Conservation (phyloP, 2,888 invertebrate genomes). For the Coleophora flavipennella region DNA sequence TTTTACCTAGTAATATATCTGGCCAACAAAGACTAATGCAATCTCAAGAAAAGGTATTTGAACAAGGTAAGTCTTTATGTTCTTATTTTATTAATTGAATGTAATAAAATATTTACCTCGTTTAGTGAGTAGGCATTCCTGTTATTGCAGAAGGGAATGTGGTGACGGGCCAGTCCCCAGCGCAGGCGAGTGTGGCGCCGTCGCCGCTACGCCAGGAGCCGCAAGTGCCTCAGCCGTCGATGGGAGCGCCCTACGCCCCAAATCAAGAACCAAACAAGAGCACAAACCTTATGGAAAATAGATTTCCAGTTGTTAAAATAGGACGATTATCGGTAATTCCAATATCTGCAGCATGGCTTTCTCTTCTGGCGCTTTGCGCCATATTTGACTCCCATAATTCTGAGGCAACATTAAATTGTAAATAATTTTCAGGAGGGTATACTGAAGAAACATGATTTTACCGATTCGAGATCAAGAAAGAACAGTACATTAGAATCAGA, state of each 20-base stretch:
- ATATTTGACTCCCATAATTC: too few relatives aligned
- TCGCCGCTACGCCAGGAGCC: conserved; percentile 66
- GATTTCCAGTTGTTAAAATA: conserved; percentile 64
- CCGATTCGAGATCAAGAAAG: conserved; percentile 48
- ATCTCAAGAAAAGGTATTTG: conserved; percentile 53
- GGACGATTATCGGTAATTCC: conserved; percentile 61
- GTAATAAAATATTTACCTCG: background rate
- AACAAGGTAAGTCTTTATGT: conserved; percentile 40
- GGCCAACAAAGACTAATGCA: conserved; percentile 52
- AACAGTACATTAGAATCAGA: conserved; percentile 61
- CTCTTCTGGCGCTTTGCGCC: too few relatives aligned
- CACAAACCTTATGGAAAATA: conserved; percentile 37
- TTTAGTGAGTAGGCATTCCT: background rate
- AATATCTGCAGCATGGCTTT: background rate
- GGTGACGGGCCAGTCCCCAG: conserved; percentile 72
- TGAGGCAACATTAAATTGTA: background rate
- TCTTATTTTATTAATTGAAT: background rate
- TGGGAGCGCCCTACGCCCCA: conserved; percentile 57
- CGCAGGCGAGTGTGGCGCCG: conserved; percentile 76
- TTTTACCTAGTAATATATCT: conserved; percentile 52
- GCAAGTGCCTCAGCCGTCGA: conserved; percentile 64
- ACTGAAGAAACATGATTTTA: conserved; percentile 57
- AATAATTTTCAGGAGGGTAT: conserved; percentile 47
- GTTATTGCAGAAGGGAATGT: conserved; percentile 50
- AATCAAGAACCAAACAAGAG: conserved; percentile 48